Conservation (phyloP, 2,797 vertebrate species). For the Sebastes oblongus region DNA sequence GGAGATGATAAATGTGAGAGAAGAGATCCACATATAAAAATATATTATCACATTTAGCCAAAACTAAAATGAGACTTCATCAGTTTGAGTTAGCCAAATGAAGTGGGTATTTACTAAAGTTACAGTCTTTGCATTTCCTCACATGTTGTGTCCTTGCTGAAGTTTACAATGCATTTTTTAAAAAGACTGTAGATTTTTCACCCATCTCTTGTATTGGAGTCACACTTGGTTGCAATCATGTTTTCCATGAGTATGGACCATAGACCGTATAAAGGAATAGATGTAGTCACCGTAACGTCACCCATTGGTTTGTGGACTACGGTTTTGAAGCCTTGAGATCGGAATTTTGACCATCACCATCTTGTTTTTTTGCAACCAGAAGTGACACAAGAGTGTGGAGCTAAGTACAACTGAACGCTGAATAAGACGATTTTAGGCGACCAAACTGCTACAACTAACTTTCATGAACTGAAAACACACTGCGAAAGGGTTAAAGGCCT, state of each 20-base stretch:
- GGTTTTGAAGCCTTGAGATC: not conserved
- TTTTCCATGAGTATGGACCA: not conserved
- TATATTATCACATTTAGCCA: not conserved
- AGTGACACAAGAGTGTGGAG: no score
- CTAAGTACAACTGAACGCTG: no score
- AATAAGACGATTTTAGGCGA: no score
- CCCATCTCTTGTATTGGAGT: not conserved
- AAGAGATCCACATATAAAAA: not conserved
- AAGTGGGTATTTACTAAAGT: not conserved
- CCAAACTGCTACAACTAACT: rapidly evolving
- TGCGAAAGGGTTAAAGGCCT: no score
- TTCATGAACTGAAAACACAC: no score
- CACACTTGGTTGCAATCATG: not conserved
- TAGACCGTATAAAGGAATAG: not conserved
- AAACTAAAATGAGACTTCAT: not conserved
- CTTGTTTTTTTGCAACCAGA: no score
- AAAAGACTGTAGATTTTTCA: not conserved
- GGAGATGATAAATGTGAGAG: not conserved
- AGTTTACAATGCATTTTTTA: not conserved
- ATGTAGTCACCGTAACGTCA: not conserved
- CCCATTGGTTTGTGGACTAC: not conserved
- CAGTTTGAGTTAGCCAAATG: not conserved
- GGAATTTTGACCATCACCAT: no score
- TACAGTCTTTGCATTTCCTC: not conserved
- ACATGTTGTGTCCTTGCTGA: not conserved